Evolutionary conservation across 2,113 vertebrate genomes (phyloP), one percentile per base, ranked within the genome.

Genomic region (Calidris pygmaea): DNA sequence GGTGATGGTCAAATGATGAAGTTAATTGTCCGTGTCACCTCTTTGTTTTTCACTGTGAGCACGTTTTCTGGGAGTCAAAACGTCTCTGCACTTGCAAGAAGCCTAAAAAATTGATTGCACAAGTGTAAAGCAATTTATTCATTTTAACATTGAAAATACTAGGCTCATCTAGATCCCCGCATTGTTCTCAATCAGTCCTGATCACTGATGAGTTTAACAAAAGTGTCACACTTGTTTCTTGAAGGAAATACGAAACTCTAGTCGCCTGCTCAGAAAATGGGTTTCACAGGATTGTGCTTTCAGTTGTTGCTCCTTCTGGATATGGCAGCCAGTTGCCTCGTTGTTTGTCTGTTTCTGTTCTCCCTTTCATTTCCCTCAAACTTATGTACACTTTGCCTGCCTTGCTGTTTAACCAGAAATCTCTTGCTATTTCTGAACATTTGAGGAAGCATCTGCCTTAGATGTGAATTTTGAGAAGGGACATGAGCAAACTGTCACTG

Each of bases 301-400:
- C 26, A 71, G n/a, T n/a, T 52, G 9, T 7, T 62, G n/a, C 48
- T 62, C 30, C 48, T 92, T 43, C 58, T 70, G 81, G 55, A 32
- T 70, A 35, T 1, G 0, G 60, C 18, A 13, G 35, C 21, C 45
- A 4, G 39, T 89, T 79, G 74, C 53, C 65, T 77, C 0, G 0
- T 9, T 45, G 21, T 27, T 83, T 70, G 37, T 27, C 71, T 88
- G 68, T 97, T 96, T 95, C 90, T 94, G 76, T 96, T 95, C 95
- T 96, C 88, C 63, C 87, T 96, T 97, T 93, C 55, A 0, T 96
- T 97, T 97, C 96, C 93, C 59, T 59, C 41, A 48, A 18, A 55
- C 87, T 68, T 67, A 65, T 14, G 63, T 91, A 65, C 67, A 41
- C 68, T 83, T 74, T 91, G 85, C 56, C 77, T 95, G 80, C 53